These are phyloP conservation scores for Hyperopisus bebe DNA, from an alignment of 2,113 vertebrate species.

Conservation along the genomic window DNA sequence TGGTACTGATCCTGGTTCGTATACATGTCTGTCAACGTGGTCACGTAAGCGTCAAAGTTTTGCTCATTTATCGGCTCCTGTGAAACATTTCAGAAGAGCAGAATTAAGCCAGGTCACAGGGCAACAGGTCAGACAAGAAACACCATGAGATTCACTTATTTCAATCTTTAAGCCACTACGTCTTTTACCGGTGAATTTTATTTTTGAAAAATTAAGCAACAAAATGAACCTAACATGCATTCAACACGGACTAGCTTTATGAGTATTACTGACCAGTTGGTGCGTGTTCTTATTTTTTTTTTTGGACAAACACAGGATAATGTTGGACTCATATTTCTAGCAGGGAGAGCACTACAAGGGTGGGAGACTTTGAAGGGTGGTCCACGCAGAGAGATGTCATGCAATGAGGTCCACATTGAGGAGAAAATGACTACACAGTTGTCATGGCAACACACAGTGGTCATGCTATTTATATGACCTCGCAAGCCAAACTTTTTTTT, in stretches of 20 bases:
- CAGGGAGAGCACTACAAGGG: neutral
- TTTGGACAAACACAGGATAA: neutral
- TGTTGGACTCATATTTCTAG: neutral
- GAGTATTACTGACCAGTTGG: neutral
- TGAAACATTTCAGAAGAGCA: slow-evolving; percentile 34
- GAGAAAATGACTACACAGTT: slow-evolving; percentile 17
- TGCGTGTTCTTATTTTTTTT: neutral
- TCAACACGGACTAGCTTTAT: neutral
- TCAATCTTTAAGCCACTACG: neutral
- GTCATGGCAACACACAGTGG: slow-evolving; percentile 20
- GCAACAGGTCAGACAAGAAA: slow-evolving; percentile 7
- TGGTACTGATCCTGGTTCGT: slow-evolving; percentile 97
- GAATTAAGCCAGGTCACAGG: slow-evolving; percentile 5
- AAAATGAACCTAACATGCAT: neutral
- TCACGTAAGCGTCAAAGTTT: slow-evolving; percentile 99
- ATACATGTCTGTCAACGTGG: slow-evolving; percentile 98
- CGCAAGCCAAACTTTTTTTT: neutral
- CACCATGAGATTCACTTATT: neutral
- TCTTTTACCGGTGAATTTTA: neutral
- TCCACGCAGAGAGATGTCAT: slow-evolving; percentile 23
- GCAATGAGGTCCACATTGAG: slow-evolving; percentile 24
- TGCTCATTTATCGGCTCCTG: slow-evolving; percentile 98
- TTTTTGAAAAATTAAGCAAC: neutral
- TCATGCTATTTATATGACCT: slow-evolving; percentile 10
- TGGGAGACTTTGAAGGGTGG: slow-evolving; percentile 13